These are phyloP conservation scores for Tinamus major DNA, from an alignment of 2,797 vertebrate genomes.

Conservation along the genomic window DNA sequence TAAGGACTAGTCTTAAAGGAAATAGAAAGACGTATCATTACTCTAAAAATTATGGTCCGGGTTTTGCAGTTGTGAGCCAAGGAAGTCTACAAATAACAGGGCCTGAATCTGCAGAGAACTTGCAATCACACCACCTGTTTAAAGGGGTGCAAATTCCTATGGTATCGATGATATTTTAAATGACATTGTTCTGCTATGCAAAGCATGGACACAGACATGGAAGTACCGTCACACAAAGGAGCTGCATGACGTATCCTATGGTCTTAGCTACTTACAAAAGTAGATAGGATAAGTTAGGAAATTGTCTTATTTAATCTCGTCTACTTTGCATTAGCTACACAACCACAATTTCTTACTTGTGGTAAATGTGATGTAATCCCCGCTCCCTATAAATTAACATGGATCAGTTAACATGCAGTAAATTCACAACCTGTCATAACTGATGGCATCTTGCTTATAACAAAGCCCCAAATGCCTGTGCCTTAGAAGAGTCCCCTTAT, in stretches of 20 bases:
- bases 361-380: background rate
- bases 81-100: background rate
- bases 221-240: background rate
- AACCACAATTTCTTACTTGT: background rate
- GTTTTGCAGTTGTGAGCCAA: background rate
- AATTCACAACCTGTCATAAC: background rate
- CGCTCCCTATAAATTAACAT: background rate
- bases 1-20: background rate
- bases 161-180: background rate
- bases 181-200: background rate
- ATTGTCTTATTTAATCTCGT: background rate
- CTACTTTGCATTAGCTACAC: background rate
- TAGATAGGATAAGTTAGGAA: conserved; percentile 15
- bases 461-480: background rate
- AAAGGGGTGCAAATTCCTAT: background rate
- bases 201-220: background rate
- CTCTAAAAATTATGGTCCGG: background rate
- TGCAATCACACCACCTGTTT: background rate
- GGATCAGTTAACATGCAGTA: background rate
- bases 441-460: background rate
- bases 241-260: background rate
- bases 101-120: background rate
- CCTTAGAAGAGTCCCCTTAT: background rate
- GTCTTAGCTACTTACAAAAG: background rate
- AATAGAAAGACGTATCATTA: background rate